Percentiles rank a stretch among this genome's conserved stretches.
Conservation (phyloP, 2,797 vertebrate species). For the Sebastes diploproa region DNA sequence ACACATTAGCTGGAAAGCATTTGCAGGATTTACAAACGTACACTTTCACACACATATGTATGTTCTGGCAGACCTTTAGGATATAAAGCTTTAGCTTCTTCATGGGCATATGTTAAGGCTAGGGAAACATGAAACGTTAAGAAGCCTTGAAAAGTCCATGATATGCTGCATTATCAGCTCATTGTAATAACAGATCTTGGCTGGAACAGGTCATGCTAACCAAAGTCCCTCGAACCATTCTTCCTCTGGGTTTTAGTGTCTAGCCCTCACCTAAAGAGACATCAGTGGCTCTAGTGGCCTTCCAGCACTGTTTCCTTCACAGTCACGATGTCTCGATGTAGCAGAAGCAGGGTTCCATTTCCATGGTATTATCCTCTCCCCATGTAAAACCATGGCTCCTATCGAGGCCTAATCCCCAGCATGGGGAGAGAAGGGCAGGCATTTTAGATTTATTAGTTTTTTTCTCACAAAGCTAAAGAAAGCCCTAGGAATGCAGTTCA, state of each 20-base stretch:
- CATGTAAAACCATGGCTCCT: slow-evolving; percentile 72
- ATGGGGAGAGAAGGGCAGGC: slow-evolving; percentile 60
- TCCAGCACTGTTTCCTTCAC: slow-evolving; percentile 49
- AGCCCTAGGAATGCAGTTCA: slow-evolving; percentile 70
- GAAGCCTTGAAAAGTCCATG: not conserved
- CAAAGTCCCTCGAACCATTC: slow-evolving; percentile 26
- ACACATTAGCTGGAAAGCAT: slow-evolving; percentile 3
- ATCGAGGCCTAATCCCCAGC: slow-evolving; percentile 70
- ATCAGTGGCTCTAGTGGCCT: slow-evolving; percentile 49
- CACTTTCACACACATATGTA: not conserved
- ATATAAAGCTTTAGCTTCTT: not conserved
- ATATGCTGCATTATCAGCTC: slow-evolving; percentile 4
- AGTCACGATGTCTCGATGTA: slow-evolving; percentile 38
- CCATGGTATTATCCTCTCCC: slow-evolving; percentile 71
- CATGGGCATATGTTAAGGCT: not conserved
- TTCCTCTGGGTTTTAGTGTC: slow-evolving; percentile 50
- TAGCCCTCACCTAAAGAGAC: slow-evolving; percentile 56
- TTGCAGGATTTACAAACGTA: slow-evolving; percentile 28
- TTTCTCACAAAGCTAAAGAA: slow-evolving; percentile 69
- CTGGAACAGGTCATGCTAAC: slow-evolving; percentile 35
- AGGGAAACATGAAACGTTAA: not conserved
- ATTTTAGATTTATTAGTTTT: slow-evolving; percentile 77
- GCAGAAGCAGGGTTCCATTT: slow-evolving; percentile 68
- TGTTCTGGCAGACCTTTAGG: not conserved
- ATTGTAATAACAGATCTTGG: slow-evolving; percentile 30